Evolutionary conservation across 2,888 invertebrate species (phyloP).

Genomic region (Luffia ferchaultella): DNA sequence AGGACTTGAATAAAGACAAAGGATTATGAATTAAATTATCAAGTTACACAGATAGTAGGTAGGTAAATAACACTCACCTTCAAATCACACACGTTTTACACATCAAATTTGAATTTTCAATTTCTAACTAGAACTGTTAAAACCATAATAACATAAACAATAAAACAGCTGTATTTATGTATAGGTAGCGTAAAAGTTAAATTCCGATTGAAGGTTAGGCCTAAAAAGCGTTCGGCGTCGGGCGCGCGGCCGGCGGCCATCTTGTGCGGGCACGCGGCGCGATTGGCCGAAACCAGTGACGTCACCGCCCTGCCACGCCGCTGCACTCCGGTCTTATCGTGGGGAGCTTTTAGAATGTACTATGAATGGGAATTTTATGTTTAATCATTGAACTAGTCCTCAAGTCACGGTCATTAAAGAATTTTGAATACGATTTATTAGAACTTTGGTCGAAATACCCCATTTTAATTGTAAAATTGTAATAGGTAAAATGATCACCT

Average conservation of each 20-base stretch:
- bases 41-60: too few relatives aligned
- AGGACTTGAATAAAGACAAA: too few relatives aligned
- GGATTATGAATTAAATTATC: too few relatives aligned
- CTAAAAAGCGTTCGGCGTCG: slow-evolving; percentile 55
- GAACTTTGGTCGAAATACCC: too few relatives aligned
- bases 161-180: not conserved
- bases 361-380: not conserved
- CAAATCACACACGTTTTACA: too few relatives aligned
- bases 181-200: slow-evolving; percentile 16
- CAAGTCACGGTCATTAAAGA: too few relatives aligned
- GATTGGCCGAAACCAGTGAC: slow-evolving; percentile 56
- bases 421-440: not conserved
- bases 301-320: slow-evolving; percentile 33
- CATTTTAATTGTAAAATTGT: too few relatives aligned
- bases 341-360: not conserved
- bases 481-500: too few relatives aligned
- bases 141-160: not conserved
- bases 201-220: slow-evolving; percentile 40
- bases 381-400: not conserved
- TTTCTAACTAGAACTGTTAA: not conserved
- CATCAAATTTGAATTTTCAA: too few relatives aligned
- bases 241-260: slow-evolving; percentile 54
- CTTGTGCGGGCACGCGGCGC: slow-evolving; percentile 65
- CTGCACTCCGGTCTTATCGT: not conserved
- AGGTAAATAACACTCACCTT: too few relatives aligned